Percentiles rank a stretch among this genome's conserved stretches.
Conservation (phyloP, 2,113 vertebrate genomes). For the Triplophysa dalaica region DNA sequence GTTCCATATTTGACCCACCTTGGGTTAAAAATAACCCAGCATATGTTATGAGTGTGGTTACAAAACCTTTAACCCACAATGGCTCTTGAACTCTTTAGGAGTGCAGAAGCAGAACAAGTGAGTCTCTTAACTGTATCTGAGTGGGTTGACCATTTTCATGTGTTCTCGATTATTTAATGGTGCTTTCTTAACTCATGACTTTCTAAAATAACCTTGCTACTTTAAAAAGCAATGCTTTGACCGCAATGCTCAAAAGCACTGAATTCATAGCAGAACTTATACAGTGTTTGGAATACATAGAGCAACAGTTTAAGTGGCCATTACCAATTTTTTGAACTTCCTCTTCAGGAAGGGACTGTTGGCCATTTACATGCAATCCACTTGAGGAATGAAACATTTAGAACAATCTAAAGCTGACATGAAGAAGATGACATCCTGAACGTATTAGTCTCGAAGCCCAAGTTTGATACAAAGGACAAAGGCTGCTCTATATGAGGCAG, state of each 20-base stretch:
- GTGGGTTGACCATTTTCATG: no score
- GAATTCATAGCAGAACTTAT: no score
- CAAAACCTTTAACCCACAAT: neutral
- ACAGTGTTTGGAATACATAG: neutral
- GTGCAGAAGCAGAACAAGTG: neutral
- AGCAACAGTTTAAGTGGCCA: slow-evolving; percentile 11
- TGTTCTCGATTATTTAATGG: no score
- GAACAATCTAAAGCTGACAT: slow-evolving; percentile 16
- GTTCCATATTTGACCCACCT: no score
- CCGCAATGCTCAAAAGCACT: neutral
- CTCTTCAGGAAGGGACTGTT: neutral
- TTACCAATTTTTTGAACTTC: slow-evolving; percentile 24
- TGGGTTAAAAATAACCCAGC: no score
- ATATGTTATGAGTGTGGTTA: no score
- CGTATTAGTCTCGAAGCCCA: slow-evolving; percentile 15
- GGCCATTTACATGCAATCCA: neutral
- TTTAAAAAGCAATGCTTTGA: neutral
- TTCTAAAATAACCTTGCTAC: neutral
- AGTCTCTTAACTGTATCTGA: neutral
- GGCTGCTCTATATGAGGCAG: slow-evolving; percentile 30
- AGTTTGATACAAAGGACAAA: slow-evolving; percentile 41
- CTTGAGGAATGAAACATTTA: neutral
- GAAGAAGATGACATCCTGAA: slow-evolving; percentile 31
- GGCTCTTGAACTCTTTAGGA: neutral
- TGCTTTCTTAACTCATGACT: neutral